These are phyloP conservation scores for Limnephilus lunatus DNA, from an alignment of 2,888 invertebrate genomes.

Conservation along the genomic window DNA sequence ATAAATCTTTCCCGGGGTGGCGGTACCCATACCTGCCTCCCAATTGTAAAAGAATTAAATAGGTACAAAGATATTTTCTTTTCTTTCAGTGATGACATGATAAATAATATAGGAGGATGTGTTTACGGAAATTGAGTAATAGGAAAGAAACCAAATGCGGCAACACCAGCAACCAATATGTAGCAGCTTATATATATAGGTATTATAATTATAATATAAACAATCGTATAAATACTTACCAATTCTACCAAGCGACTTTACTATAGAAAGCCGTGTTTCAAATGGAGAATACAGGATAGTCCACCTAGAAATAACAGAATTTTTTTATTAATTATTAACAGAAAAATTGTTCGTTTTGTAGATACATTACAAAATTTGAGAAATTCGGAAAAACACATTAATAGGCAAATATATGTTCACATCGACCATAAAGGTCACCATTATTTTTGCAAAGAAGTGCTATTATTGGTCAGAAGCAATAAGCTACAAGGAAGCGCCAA, in stretches of 20 bases:
- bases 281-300: conserved; percentile 7
- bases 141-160: too few relatives aligned
- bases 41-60: not conserved
- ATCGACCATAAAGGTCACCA: not conserved
- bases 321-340: too few relatives aligned
- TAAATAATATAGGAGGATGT: not conserved
- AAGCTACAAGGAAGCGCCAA: not conserved
- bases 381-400: too few relatives aligned
- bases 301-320: conserved; percentile 32
- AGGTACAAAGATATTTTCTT: not conserved
- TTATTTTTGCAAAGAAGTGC: not conserved
- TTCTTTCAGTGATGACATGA: not conserved
- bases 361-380: too few relatives aligned
- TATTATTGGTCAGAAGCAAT: not conserved
- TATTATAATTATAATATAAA: too few relatives aligned
- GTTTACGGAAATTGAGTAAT: not conserved
- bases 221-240: not conserved
- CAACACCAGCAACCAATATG: too few relatives aligned
- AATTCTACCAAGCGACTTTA: not conserved
- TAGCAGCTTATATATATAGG: too few relatives aligned
- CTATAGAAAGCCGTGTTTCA: not conserved
- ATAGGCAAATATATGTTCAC: not conserved
- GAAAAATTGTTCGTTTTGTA: not conserved
- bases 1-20: too few relatives aligned
- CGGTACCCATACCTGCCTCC: too few relatives aligned